Evolutionary conservation across 2,113 vertebrate genomes (phyloP), one percentile per base, ranked within the genome.

Genomic region (Alethe castanea): DNA sequence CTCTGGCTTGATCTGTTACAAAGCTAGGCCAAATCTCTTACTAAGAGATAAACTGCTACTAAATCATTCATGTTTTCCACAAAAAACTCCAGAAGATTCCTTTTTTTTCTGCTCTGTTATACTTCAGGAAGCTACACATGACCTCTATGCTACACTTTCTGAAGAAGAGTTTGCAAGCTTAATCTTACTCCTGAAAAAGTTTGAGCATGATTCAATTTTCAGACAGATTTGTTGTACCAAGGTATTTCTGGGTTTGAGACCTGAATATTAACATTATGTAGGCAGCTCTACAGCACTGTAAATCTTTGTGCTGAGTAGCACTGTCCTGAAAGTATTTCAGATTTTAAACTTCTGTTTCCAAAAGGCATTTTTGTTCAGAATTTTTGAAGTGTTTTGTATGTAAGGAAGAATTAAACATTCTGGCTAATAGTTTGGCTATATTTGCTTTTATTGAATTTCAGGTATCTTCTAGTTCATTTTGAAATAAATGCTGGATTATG

Each of bases 1-100:
- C 36, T 82, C 71, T 81, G 38, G 56, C 12, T 45, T 50, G 28
- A n/a, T 88, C 81, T 82, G 29, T 31, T 78, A 24, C 35, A 35
- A 66, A 60, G 53, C 14, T 31, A 36, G 59, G 40, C 35, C 44
- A 48, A 40, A 78, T 35, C 48, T 52, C 20, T 91, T 88, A 33
- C 11, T 33, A 53, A 29, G 26, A 48, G 13, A 72, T 31, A 22
- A 77, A 67, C 6, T 23, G 23, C 24, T 64, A 15, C 10, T 50
- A 45, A 72, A 87, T 56, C 3, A 28, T 33, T 57, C 5, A 2
- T 0, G 0, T 29, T 83, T 82, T 38, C 24, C 11, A 18, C 3
- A 18, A 78, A 81, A 53, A 69, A 60, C 4, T 0, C 4, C 4
- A 22, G 3, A 40, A 35, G 4, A 2, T 8, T 40, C 6, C 6